These are phyloP conservation scores for Aselliscus stoliczkanus DNA, from an alignment of 2,797 vertebrate species.

Conservation along the genomic window DNA sequence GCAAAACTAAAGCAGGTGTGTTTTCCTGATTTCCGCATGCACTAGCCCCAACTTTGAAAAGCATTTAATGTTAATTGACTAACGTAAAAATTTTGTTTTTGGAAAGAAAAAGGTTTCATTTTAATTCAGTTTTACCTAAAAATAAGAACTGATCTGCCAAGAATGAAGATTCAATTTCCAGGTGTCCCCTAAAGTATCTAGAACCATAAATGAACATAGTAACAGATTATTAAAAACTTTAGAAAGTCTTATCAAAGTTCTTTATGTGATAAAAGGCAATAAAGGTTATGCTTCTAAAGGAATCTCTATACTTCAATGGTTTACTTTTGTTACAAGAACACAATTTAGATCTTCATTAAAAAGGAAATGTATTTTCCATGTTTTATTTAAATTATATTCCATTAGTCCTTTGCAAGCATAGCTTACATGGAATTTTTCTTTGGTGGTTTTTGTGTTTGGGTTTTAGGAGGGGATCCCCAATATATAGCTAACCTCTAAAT, in stretches of 20 bases:
- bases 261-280: not conserved
- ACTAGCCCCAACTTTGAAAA: not conserved
- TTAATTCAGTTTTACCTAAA: not conserved
- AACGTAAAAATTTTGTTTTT: not conserved
- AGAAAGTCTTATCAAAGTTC: not conserved
- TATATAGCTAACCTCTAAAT: not conserved
- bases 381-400: conserved; percentile 15
- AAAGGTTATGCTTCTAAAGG: not conserved
- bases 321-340: conserved; percentile 5
- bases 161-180: not conserved
- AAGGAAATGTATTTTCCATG: not conserved
- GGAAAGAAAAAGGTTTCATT: not conserved
- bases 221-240: not conserved
- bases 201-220: not conserved
- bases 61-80: not conserved
- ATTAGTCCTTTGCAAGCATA: not conserved
- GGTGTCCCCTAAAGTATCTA: not conserved
- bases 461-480: not conserved
- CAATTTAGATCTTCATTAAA: not conserved
- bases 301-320: not conserved
- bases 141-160: not conserved
- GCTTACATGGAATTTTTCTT: not conserved
- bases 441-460: not conserved
- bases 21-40: not conserved
- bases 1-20: not conserved